Base-by-base conservation (phyloP, 2,888 invertebrate genomes). In the Terebella lapidaria region DNA sequence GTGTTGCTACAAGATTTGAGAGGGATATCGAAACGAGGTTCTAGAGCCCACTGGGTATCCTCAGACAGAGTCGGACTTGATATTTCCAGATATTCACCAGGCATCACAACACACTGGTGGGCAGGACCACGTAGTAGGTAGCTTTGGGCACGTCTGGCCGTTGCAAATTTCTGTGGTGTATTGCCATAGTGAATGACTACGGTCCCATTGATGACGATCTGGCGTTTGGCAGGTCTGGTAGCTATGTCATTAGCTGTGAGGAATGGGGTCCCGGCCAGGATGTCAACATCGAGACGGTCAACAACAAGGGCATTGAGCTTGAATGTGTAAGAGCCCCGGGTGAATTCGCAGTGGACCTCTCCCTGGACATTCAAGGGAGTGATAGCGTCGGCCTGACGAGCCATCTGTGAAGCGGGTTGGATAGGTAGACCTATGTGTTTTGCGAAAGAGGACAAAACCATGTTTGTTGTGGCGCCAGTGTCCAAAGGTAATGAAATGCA, bases 11-110 rank as follows among this genome's bases (percentile, higher is more conserved):
- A 10, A 15, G 10, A 15, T 10, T 35, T 35, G 18, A 35, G 10
- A 15, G 35, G 35, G 18, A 18, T 15, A 18, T 35, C 35, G 10
- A 35, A 15, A 18, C 35, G 35, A 15, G 35, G 35, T 35, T 35
- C 35, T 18, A 35, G 35, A 15, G 35, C 35, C 10, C 10, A 18
- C 18, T 15, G 10, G 10, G 10, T 18, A 35, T 35, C 35, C 18
- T 10, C 18, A 35, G 35, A 18, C 35, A 35, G 10, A 35, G 10
- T 18, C 18, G 35, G 18, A 10, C 10, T 10, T 35, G 18, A 35
- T 10, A 15, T 35, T 52, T 52, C 52, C 10, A 52, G 25, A 45
- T 22, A 57, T 22, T 52, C 51, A 3, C 57, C 57, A 22, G 57
- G 57, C 3, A 51, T 15, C 5, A 57, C 10, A 3, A 52, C 52